A percentile compares a stretch with the other conserved stretches of the same genome.
Conservation (phyloP, 2,113 vertebrate species). For the Syngnathoides biaculeatus region DNA sequence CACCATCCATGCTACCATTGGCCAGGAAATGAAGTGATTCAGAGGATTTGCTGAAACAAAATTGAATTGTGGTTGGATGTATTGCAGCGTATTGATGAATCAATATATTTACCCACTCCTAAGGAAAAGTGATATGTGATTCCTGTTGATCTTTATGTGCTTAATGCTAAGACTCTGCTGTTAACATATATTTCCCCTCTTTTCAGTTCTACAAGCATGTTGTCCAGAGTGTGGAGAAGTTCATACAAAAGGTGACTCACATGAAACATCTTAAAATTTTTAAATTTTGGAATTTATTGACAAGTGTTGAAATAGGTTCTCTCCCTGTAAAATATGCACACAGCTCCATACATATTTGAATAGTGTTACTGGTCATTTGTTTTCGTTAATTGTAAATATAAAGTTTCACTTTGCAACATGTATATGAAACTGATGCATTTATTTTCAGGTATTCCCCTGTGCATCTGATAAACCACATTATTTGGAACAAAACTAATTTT, state of each 20-base stretch:
- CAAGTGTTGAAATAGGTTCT: neutral
- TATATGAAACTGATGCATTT: neutral
- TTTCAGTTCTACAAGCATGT: constrained; percentile 99
- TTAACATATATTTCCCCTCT: constrained; percentile 17
- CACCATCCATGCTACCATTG: too few relatives aligned
- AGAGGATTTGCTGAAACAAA: too few relatives aligned
- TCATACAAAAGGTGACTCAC: constrained; percentile 90
- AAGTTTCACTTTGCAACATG: neutral
- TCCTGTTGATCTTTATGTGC: neutral
- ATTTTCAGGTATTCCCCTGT: neutral
- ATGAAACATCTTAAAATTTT: neutral
- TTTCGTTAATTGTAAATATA: too few relatives aligned
- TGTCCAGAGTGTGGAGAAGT: constrained; percentile 98
- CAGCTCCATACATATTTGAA: neutral
- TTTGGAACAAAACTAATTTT: neutral
- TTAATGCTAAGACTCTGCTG: neutral
- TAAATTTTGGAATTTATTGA: neutral
- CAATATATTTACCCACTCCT: too few relatives aligned
- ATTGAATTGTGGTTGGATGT: too few relatives aligned
- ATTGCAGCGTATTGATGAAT: too few relatives aligned
- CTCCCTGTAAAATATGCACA: neutral
- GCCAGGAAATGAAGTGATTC: too few relatives aligned
- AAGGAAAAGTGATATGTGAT: neutral
- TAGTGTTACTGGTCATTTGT: neutral
- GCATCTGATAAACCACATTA: neutral